Percentiles rank a stretch among this genome's conserved stretches.
Conservation (phyloP, 2,113 vertebrate genomes). For the Pseudorectes ferrugineus region DNA sequence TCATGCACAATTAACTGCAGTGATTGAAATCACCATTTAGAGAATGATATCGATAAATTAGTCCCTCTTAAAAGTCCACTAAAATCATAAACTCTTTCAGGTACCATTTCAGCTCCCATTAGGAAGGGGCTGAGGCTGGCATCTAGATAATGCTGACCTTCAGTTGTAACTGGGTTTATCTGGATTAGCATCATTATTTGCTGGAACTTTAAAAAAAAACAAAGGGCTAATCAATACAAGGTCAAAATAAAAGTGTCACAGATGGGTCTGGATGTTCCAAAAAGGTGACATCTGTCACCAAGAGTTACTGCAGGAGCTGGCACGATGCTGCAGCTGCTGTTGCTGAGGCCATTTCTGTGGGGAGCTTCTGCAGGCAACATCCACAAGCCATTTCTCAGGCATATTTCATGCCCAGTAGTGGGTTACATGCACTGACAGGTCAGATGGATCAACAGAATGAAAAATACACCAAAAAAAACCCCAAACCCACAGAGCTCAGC, state of each 20-base stretch:
- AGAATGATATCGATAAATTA: not conserved
- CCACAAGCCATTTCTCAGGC: not conserved
- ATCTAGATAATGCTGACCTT: slow-evolving; percentile 40
- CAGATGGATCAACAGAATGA: not conserved
- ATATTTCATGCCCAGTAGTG: not conserved
- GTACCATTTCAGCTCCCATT: not conserved
- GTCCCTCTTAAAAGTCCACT: not conserved
- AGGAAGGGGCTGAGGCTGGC: not conserved
- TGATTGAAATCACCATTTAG: not conserved
- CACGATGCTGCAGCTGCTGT: not conserved
- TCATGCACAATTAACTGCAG: not conserved
- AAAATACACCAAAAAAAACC: not conserved
- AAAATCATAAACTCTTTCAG: not conserved
- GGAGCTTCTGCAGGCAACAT: not conserved
- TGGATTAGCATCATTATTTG: slow-evolving; percentile 61
- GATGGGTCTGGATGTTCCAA: slow-evolving; percentile 10
- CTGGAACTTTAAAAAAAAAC: slow-evolving; percentile 34
- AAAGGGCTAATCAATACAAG: slow-evolving; percentile 53
- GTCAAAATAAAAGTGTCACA: slow-evolving; percentile 46
- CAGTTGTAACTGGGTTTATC: slow-evolving; percentile 24
- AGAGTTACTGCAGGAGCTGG: slow-evolving; percentile 25
- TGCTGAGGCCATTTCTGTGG: not conserved
- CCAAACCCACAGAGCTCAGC: not conserved
- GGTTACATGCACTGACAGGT: not conserved
- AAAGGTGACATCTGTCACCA: slow-evolving; percentile 49